These are phyloP conservation scores for Actinopyga echinites DNA, from an alignment of 53 echinoderm and acorn worm genomes.

Conservation along the genomic window DNA sequence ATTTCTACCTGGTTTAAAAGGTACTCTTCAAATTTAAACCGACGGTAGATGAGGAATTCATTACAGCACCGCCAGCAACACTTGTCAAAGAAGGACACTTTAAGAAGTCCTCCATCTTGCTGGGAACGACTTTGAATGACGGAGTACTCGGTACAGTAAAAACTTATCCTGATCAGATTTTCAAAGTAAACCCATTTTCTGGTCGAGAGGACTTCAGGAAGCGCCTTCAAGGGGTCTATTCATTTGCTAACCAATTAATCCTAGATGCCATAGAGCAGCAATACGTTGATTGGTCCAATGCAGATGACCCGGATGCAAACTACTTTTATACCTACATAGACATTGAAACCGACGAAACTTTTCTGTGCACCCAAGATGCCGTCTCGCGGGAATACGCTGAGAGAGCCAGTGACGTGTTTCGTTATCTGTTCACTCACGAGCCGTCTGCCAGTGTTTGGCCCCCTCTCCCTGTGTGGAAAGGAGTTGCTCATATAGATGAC, in stretches of 20 bases:
- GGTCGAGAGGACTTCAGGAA: conserved; percentile 17
- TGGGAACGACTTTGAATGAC: conserved; percentile 57
- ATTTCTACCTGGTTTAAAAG: neutral
- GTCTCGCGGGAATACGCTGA: conserved; percentile 56
- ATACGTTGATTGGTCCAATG: conserved; percentile 77
- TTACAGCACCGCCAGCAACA: conserved; percentile 21
- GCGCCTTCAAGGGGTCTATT: neutral
- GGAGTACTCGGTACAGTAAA: conserved; percentile 44
- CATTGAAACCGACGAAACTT: conserved; percentile 67
- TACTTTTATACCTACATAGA: conserved; percentile 65
- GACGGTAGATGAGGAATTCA: conserved; percentile 49
- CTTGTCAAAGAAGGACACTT: conserved; percentile 41
- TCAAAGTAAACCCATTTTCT: neutral
- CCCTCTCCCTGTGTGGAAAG: conserved; percentile 55
- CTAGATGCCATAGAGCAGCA: conserved; percentile 63
- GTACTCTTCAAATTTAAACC: conserved; percentile 29
- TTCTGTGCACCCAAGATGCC: conserved; percentile 57
- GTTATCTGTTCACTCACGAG: conserved; percentile 64
- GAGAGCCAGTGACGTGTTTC: conserved; percentile 48
- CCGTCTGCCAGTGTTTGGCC: conserved; percentile 64
- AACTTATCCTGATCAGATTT: conserved; percentile 39
- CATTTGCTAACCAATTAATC: conserved; percentile 58
- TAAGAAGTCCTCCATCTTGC: conserved; percentile 45
- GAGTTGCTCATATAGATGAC: conserved; percentile 75
- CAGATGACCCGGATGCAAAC: conserved; percentile 70